These are phyloP conservation scores for Chaetophractus vellerosus DNA, from an alignment of 2,797 vertebrate genomes.

Conservation along the genomic window DNA sequence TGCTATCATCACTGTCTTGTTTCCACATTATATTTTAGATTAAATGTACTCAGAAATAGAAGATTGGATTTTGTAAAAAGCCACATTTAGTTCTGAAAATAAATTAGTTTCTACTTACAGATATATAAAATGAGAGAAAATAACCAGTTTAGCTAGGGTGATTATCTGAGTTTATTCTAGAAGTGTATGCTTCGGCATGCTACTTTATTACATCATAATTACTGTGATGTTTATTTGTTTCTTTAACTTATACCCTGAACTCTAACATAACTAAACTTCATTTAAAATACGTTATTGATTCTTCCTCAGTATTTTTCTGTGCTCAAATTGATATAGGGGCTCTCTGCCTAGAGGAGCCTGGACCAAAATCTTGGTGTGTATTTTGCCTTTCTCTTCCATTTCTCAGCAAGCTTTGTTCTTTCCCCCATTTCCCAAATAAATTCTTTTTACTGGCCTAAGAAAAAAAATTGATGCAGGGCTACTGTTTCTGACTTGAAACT, in stretches of 20 bases:
- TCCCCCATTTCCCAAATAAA: no score
- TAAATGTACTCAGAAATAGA: slow-evolving; percentile 35
- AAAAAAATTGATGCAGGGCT: not conserved
- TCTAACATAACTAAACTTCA: slow-evolving; percentile 46
- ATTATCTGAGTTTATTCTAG: slow-evolving; percentile 19
- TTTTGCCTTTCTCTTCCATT: no score
- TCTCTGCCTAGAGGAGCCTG: no score
- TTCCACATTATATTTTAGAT: not conserved
- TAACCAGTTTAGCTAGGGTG: not conserved
- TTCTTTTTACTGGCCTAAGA: no score
- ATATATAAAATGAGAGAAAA: not conserved
- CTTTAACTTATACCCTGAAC: not conserved
- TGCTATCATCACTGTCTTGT: not conserved
- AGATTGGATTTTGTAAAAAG: not conserved
- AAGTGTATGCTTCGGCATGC: not conserved
- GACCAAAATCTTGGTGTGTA: no score
- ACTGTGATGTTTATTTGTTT: not conserved
- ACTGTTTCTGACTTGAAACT: slow-evolving; percentile 45
- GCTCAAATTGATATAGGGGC: not conserved
- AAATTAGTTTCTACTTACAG: not conserved
- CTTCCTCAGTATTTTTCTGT: not conserved
- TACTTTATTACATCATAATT: not conserved
- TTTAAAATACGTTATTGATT: slow-evolving; percentile 55
- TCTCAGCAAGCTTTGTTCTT: no score
- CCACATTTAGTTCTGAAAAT: slow-evolving; percentile 10